Conservation (phyloP, 2,888 invertebrate species). For the Theretra japonica region DNA sequence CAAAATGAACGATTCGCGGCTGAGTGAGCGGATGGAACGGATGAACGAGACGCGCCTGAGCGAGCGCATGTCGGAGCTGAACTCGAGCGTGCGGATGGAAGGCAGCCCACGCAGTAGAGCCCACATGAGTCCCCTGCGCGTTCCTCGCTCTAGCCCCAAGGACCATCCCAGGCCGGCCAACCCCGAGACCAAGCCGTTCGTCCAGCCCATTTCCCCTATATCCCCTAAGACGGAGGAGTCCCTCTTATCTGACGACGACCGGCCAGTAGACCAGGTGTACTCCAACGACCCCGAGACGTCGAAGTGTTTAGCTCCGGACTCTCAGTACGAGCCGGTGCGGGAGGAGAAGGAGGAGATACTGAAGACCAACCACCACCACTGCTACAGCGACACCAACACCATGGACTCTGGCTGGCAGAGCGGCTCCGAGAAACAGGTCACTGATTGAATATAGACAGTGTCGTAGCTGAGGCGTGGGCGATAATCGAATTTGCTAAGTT, state of each 20-base stretch:
- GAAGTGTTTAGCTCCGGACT: conserved; percentile 73
- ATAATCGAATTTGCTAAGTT: neutral
- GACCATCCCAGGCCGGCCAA: conserved; percentile 66
- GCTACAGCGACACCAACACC: conserved; percentile 85
- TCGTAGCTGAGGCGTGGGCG: neutral
- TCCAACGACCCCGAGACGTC: conserved; percentile 70
- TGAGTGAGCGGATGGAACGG: conserved; percentile 41
- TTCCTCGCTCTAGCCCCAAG: conserved; percentile 64
- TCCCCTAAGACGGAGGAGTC: conserved; percentile 79
- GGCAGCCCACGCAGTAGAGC: conserved; percentile 71
- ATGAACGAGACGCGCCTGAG: conserved; percentile 45
- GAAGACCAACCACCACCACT: conserved; percentile 79
- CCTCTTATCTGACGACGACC: conserved; percentile 71
- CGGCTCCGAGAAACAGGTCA: conserved; percentile 86
- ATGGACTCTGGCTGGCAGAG: conserved; percentile 90
- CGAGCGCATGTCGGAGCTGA: conserved; percentile 58
- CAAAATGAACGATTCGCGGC: conserved; percentile 46
- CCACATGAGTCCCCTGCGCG: conserved; percentile 68
- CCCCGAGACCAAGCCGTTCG: conserved; percentile 63
- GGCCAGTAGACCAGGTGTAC: conserved; percentile 60
- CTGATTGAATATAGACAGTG: conserved; percentile 57
- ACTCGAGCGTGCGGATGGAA: conserved; percentile 71
- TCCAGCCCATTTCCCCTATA: conserved; percentile 67
- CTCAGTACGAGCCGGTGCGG: conserved; percentile 74
- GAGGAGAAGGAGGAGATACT: conserved; percentile 71